Percentiles rank a stretch among this genome's conserved stretches.
Conservation (phyloP, 1,140 invertebrate species). For the Trinorchestia longiramus region DNA sequence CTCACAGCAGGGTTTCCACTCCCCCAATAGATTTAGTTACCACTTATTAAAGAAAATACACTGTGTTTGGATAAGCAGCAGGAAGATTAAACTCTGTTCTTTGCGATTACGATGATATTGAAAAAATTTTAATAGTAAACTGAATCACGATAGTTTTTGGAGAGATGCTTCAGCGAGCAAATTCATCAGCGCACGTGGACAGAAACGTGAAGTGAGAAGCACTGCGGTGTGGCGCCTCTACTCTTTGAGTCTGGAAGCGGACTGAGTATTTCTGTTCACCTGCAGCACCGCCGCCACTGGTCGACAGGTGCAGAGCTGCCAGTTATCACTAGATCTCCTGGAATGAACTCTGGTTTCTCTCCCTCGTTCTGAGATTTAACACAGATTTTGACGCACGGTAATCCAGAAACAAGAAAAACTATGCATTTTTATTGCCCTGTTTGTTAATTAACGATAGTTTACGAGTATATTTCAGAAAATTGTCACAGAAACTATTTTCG, state of each 20-base stretch:
- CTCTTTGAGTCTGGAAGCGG: neutral
- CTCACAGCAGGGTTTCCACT: neutral
- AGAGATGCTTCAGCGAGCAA: neutral
- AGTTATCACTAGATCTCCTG: neutral
- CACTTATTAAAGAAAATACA: neutral
- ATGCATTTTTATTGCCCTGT: neutral
- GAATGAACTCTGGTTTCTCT: neutral
- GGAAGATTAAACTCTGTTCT: neutral
- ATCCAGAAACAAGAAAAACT: neutral
- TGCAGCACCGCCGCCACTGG: slow-evolving; percentile 22
- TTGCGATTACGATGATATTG: neutral
- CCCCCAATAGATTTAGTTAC: neutral
- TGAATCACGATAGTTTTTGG: neutral
- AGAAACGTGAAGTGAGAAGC: neutral
- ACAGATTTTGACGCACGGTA: neutral
- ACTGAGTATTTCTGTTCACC: neutral
- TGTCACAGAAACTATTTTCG: neutral
- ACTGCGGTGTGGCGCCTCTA: neutral
- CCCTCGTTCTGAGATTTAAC: neutral
- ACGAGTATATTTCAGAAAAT: neutral
- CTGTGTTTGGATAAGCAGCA: neutral
- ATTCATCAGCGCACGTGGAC: neutral
- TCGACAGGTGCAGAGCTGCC: slow-evolving; percentile 10
- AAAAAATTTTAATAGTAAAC: neutral
- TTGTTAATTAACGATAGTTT: neutral